Evolutionary conservation across 2,797 vertebrate genomes (phyloP), one percentile per base, ranked within the genome.

Genomic region (Chiroxiphia lanceolata): DNA sequence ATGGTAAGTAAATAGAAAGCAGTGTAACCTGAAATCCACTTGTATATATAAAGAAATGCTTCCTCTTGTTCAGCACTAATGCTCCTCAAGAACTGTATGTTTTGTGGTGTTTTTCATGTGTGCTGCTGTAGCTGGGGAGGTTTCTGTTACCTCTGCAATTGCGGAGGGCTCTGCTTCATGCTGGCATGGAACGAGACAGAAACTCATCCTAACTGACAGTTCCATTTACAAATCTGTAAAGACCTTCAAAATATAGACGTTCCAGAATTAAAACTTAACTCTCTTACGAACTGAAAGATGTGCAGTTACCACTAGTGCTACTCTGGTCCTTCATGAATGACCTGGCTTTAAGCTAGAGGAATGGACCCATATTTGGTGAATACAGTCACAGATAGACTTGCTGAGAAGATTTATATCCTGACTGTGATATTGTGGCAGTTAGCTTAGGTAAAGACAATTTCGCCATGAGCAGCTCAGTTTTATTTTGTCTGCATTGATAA

Each of bases 41-140:
- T 59, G 18, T 56, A 7, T 36, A 61, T 63, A 11, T 44, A 63
- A 57, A 82, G n/a, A 70, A 72, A 64, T 33, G 6, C 22, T 77
- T 25, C 13, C 20, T 44, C 27, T 64, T 34, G 22, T 57, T 81
- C 50, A 65, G 27, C 34, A 40, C 23, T 44, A 40, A 18, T 48
- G 23, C 2, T 33, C 44, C n/a, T 45, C 34, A 68, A 33, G n/a
- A 48, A 9, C n/a, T 42, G 10, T 45, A 8, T 54, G 14, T n/a
- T 47, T 77, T 13, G 6, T 3, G 18, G 23, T 25, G 6, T 36
- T 89, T 70, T 81, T 68, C 15, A 6, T 0, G 0, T 11, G 6
- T 0, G 1, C 11, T 59, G 21, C 9, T 47, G 67, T 34, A 69
- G 34, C 50, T 87, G 38, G 23, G 19, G 72, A 82, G 11, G 20